Evolutionary conservation across 2,797 vertebrate species (phyloP), one percentile per base, ranked within the genome.

Genomic region (Spondyliosoma cantharus): DNA sequence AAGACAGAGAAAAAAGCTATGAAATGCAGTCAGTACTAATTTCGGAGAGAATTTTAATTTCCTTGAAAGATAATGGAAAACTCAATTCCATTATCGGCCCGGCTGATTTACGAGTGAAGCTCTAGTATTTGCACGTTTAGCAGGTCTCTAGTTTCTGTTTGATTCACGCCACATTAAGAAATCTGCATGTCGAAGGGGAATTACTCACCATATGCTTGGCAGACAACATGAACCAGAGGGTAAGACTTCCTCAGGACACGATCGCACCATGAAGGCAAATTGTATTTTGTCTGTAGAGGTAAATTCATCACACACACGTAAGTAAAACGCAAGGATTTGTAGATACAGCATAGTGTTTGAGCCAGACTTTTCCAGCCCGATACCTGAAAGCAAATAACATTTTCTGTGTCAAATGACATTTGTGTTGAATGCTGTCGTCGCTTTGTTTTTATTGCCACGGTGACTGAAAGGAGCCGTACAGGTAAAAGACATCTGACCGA

Each of bases 251-350:
- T 93, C 78, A 99, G 96, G 67, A 99, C 96, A 8, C 98, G 96
- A 87, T 99, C 98, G 78, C 98, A 99, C 98, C 98, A 99, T 13
- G 98, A 99, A 2, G 98, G 98, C 80, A 99, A 92, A 90, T 99
- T 99, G 92, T 98, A 99, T 86, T 99, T 99, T 82, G 97, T 97
- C 98, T 99, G 95, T 70, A 86, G 90, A 87, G 57, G 48, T 58
- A 46, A 76, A 87, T 52, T n/a, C 8, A 63, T 43, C 14, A 74
- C 37, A 37, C 37, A 37, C 37, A 37, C 37, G 37, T 37, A 37
- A 37, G 8, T 37, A 37, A 11, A 37, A 37, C 8, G 2, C 37
- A 37, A 11, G 37, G 37, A 37, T 37, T 37, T 37, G 11, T 8
- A 37, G 37, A 9, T 37, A 11, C 37, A 37, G 37, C 37, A 37